Evolutionary conservation across 1,140 invertebrate species (phyloP), one percentile per base, ranked within the genome.

Genomic region (Drepana arcuata): DNA sequence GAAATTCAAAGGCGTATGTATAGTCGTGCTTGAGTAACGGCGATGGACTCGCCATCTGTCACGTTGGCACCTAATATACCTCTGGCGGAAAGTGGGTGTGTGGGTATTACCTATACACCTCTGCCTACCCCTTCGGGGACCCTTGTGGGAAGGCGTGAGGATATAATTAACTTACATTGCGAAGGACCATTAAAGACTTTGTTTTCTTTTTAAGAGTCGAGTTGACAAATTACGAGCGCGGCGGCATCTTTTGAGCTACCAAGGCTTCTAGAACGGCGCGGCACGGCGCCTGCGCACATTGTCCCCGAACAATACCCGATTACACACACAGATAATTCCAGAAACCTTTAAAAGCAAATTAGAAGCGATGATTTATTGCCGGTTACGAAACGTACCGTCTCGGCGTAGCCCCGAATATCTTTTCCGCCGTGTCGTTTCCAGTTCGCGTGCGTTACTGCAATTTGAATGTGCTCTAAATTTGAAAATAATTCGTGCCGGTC

Each of bases 311-410:
- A 74, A 70, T 67, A 53, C 48, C 38, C 62, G 63, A 68, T 72
- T 70, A 60, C 67, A 62, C 67, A 65, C 55, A 56, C 56, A 69
- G 61, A 73, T 71, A 74, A 70, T 59, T 64, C 61, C 55, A 59
- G 55, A 72, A 75, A 80, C 65, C 63, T 81, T 81, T 77, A 81
- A 81, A 81, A 81, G 73, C 77, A 81, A 81, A 81, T 81, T 79
- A 81, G 73, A 65, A 60, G 66, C 59, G 49, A 74, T 81, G 77
- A 81, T 81, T 81, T 81, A 81, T 81, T 73, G 49, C 48, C 27
- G 28, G 58, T 74, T 80, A 64, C 70, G 72, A 77, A 65, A 65
- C 34, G 27, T 28, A 41, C 29, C 47, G 42, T 35, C 35, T 42
- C 28, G 26, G 14, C 26, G 52, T 48, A 52, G 39, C 50, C 54